Evolutionary conservation across 2,888 invertebrate genomes (phyloP).

Genomic region (Clitarchus hookeri): DNA sequence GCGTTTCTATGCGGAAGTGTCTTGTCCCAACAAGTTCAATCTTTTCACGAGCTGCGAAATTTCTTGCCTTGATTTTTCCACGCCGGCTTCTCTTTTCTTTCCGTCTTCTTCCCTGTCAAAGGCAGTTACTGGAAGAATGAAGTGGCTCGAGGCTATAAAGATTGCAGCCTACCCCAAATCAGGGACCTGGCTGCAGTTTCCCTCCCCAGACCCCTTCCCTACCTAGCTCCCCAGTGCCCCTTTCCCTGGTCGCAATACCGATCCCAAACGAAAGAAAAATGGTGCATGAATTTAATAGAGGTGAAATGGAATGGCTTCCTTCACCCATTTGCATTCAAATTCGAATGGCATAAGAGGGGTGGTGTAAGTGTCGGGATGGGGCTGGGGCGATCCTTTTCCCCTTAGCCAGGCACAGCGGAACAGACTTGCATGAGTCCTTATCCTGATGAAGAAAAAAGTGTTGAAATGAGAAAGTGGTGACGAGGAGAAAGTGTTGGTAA

Average conservation of each 20-base stretch:
- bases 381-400: slow-evolving; percentile 27
- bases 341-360: slow-evolving; percentile 48
- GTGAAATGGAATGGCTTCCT: slow-evolving; percentile 47
- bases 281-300: slow-evolving; percentile 47
- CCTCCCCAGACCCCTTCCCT: slow-evolving; percentile 45
- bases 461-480: slow-evolving; percentile 24
- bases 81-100: slow-evolving; percentile 4
- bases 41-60: not conserved
- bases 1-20: no score
- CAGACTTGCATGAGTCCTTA: not conserved
- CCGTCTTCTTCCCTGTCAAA: slow-evolving; percentile 39
- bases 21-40: not conserved
- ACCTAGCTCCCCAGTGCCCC: slow-evolving; percentile 44
- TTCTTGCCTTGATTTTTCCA: not conserved
- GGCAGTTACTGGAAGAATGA: slow-evolving; percentile 43
- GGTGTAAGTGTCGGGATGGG: slow-evolving; percentile 42
- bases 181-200: not conserved
- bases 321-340: slow-evolving; percentile 47
- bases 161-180: slow-evolving; percentile 42
- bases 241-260: slow-evolving; percentile 43
- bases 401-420: not conserved
- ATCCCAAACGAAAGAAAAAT: slow-evolving; percentile 44
- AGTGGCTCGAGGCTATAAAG: slow-evolving; percentile 43
- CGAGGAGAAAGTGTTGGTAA: slow-evolving; percentile 27
- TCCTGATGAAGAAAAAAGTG: not conserved